Conservation (phyloP, 2,113 vertebrate species). For the Nettapus auritus region DNA sequence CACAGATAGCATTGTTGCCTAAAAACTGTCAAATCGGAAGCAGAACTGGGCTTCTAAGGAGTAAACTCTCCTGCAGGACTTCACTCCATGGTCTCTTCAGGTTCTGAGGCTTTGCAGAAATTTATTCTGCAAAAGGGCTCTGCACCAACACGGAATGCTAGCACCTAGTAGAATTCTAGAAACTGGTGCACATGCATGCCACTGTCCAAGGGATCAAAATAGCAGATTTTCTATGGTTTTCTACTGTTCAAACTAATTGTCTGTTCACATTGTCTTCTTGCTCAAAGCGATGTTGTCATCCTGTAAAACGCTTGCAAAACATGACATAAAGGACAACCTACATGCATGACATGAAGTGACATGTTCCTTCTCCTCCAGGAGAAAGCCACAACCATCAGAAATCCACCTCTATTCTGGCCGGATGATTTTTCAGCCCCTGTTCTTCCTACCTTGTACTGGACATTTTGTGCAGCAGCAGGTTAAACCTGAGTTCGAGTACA, state of each 20-base stretch:
- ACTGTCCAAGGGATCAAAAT: neutral
- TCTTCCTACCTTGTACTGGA: neutral
- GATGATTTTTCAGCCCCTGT: neutral
- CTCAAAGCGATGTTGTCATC: neutral
- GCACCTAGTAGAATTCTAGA: fast-evolving
- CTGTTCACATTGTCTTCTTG: too few relatives aligned
- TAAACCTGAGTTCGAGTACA: neutral
- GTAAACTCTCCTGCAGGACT: neutral
- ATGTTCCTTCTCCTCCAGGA: neutral
- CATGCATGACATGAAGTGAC: neutral
- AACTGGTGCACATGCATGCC: neutral
- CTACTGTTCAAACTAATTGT: neutral
- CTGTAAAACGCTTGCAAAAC: neutral
- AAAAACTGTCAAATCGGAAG: neutral
- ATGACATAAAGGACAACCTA: neutral
- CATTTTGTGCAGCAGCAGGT: neutral
- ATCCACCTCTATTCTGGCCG: neutral
- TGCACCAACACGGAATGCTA: neutral
- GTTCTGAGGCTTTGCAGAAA: neutral
- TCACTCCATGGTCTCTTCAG: neutral
- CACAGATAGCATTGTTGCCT: fast-evolving
- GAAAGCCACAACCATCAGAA: neutral
- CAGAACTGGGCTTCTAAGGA: neutral
- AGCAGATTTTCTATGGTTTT: neutral
- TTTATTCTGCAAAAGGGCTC: neutral